A percentile compares a stretch with the other conserved stretches of the same genome.
phyloP scores from a whole-genome alignment of 2,113 vertebrate genomes.

The Eulemur macaco region DNA sequence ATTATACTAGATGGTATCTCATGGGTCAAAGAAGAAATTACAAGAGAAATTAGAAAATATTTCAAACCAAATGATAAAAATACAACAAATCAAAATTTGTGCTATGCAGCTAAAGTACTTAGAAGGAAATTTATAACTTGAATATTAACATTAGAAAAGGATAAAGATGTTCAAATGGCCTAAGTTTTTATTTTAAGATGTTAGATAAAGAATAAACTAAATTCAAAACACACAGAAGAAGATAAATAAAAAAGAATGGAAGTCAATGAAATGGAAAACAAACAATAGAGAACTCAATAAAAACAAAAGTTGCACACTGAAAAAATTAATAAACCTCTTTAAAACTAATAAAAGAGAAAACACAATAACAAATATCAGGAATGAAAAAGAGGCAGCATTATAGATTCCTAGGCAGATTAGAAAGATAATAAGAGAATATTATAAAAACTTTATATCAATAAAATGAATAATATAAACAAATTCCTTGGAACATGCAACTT shows the following conservation, averaged over 20 bases:
- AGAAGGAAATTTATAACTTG: neutral
- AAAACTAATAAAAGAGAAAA: neutral
- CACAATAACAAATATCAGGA: neutral
- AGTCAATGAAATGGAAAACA: neutral
- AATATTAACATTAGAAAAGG: neutral
- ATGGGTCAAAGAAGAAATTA: neutral
- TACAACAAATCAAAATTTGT: neutral
- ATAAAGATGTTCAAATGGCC: neutral
- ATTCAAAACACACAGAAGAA: neutral
- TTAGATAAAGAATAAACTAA: neutral
- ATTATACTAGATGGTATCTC: neutral
- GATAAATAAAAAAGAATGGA: neutral
- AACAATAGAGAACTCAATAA: neutral
- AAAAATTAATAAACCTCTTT: neutral
- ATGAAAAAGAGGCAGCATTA: neutral
- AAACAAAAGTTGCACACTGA: neutral
- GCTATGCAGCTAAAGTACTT: neutral
- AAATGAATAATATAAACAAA: neutral
- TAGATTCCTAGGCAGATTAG: neutral
- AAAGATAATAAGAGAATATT: neutral
- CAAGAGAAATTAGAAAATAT: neutral
- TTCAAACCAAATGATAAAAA: conserved; percentile 7
- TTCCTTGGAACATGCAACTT: neutral
- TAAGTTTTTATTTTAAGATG: neutral
- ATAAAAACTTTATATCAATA: neutral